Percentiles rank a stretch among this genome's conserved stretches.
Evolutionary conservation across 1,140 invertebrate genomes (phyloP).

Genomic region (Mesaphorura yosii): DNA sequence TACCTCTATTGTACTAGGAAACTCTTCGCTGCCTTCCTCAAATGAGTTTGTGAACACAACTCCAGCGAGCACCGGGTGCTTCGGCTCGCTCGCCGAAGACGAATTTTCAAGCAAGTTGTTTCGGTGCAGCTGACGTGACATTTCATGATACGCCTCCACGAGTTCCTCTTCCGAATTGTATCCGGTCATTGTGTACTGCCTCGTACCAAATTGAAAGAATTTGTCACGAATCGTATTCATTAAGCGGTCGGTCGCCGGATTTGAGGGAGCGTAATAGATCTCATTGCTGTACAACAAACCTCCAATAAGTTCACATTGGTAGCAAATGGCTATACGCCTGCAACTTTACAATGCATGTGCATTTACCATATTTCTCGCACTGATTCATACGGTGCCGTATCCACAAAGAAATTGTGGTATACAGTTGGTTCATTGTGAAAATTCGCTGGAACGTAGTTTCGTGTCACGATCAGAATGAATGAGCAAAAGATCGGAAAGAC

Average conservation of each 20-base stretch:
- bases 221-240: constrained; percentile 7
- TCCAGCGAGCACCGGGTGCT: constrained; percentile 18
- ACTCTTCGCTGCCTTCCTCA: neutral
- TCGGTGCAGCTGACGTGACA: neutral
- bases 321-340: neutral
- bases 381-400: constrained; percentile 24
- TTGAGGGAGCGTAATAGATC: constrained; percentile 19
- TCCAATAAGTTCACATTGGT: neutral
- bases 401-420: constrained; percentile 38
- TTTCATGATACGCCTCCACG: constrained; percentile 5
- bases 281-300: constrained; percentile 6
- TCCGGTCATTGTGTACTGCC: constrained; percentile 7
- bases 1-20: constrained; percentile 14
- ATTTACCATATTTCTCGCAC: too few relatives aligned
- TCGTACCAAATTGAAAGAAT: constrained; percentile 8
- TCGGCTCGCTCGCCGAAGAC: neutral
- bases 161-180: constrained; percentile 17
- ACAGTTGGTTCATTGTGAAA: constrained; percentile 39
- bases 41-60: constrained; percentile 17
- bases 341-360: constrained; percentile 4
- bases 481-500: constrained; percentile 55
- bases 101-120: neutral
- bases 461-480: constrained; percentile 50
- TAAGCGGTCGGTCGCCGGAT: constrained; percentile 5
- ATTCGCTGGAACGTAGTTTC: constrained; percentile 34